Percentiles rank a stretch among this genome's conserved stretches.
These are phyloP conservation scores for Myripristis murdjan DNA, from an alignment of 2,797 vertebrate genomes.

Conservation along the genomic window DNA sequence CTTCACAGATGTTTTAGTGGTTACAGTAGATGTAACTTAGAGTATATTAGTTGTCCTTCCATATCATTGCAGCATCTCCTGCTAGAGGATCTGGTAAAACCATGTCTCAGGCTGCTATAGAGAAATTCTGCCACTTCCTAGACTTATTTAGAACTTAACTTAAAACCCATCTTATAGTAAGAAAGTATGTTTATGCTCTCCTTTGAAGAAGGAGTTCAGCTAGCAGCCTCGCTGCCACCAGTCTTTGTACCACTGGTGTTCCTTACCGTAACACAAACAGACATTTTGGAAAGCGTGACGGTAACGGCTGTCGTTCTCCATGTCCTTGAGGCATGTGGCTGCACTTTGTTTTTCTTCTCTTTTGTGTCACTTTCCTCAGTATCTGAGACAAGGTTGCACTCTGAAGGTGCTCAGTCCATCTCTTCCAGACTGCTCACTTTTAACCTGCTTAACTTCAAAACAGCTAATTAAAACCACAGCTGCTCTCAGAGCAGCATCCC, in stretches of 20 bases:
- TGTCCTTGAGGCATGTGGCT: constrained; percentile 44
- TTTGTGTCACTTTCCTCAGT: constrained; percentile 80
- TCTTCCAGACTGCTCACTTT: constrained; percentile 78
- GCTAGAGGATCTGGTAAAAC: neutral
- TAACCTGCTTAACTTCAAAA: constrained; percentile 83
- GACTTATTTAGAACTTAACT: too few relatives aligned
- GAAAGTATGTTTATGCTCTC: neutral
- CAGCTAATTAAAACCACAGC: constrained; percentile 70
- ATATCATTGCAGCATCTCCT: neutral
- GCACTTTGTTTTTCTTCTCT: constrained; percentile 37
- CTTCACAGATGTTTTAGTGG: neutral
- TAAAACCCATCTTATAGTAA: neutral
- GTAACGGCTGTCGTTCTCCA: constrained; percentile 29
- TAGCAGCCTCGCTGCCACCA: neutral
- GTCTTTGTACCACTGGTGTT: neutral
- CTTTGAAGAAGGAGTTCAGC: constrained; percentile 2
- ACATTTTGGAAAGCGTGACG: constrained; percentile 15
- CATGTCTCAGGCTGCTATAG: neutral
- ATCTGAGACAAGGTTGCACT: constrained; percentile 82
- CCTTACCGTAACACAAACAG: neutral
- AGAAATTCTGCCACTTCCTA: neutral
- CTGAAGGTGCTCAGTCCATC: constrained; percentile 82
- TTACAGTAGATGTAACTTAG: neutral
- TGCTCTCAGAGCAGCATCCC: neutral
- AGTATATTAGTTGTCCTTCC: neutral